Conservation (phyloP, 2,797 vertebrate species). For the Sebastes nivosus region DNA sequence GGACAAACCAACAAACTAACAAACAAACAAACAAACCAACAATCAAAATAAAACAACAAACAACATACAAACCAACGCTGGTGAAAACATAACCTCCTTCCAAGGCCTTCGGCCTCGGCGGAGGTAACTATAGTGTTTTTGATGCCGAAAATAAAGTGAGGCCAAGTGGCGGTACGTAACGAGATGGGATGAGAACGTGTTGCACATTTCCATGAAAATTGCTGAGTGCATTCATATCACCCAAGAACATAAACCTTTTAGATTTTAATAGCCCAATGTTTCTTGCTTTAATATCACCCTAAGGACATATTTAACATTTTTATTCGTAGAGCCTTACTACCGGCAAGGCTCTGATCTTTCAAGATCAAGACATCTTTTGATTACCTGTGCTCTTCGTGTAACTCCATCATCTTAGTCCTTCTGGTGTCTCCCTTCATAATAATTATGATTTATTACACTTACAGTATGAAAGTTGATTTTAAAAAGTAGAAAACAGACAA, state of each 20-base stretch:
- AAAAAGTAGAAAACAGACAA: constrained; percentile 10
- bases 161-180: too few relatives aligned
- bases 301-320: neutral
- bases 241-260: neutral
- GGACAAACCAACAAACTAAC: too few relatives aligned
- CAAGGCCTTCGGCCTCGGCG: too few relatives aligned
- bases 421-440: neutral
- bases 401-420: neutral
- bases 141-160: too few relatives aligned
- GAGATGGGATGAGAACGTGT: too few relatives aligned
- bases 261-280: neutral
- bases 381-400: neutral
- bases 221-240: neutral
- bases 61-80: too few relatives aligned
- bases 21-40: too few relatives aligned
- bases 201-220: neutral
- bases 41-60: too few relatives aligned
- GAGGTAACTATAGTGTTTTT: too few relatives aligned
- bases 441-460: neutral
- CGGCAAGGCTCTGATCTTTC: neutral
- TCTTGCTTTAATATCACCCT: neutral
- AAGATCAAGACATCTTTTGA: neutral
- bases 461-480: neutral
- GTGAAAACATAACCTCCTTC: too few relatives aligned
- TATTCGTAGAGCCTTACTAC: neutral